These are phyloP conservation scores for Oplegnathus fasciatus DNA, from an alignment of 2,113 vertebrate genomes.

Conservation along the genomic window DNA sequence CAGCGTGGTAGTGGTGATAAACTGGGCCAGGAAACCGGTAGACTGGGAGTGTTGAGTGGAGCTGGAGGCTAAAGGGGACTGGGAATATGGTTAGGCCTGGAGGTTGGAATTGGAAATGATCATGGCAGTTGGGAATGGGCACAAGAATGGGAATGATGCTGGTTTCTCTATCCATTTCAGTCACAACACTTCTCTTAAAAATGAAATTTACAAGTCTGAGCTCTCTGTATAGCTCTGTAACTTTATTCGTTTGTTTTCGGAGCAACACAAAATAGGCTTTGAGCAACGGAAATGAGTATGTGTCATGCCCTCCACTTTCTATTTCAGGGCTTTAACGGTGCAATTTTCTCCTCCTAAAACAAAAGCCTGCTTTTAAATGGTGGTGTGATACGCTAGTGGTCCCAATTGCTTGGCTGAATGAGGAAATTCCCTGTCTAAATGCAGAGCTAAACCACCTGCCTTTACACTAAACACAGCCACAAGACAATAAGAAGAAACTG, in stretches of 20 bases:
- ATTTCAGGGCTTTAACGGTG: slow-evolving; percentile 54
- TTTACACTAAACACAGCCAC: slow-evolving; percentile 22
- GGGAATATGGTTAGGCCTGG: background rate
- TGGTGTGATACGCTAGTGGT: slow-evolving; percentile 17
- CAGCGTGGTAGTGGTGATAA: slow-evolving; percentile 60
- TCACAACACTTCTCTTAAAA: slow-evolving; percentile 29
- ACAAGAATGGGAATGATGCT: slow-evolving; percentile 18
- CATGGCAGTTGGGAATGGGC: slow-evolving; percentile 12
- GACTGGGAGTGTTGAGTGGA: slow-evolving; percentile 45
- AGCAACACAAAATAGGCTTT: slow-evolving; percentile 35
- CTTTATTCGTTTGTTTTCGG: slow-evolving; percentile 8
- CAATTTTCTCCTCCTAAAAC: slow-evolving; percentile 68
- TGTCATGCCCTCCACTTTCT: slow-evolving; percentile 59
- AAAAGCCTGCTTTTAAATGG: slow-evolving; percentile 59
- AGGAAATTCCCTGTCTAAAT: slow-evolving; percentile 42
- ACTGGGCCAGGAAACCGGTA: slow-evolving; percentile 58
- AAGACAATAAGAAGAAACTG: slow-evolving; percentile 6
- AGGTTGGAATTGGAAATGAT: slow-evolving; percentile 11
- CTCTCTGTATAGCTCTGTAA: slow-evolving; percentile 4
- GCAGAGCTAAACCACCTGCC: slow-evolving; percentile 63
- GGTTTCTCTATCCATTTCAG: slow-evolving; percentile 19
- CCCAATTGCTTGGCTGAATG: slow-evolving; percentile 24
- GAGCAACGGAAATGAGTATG: slow-evolving; percentile 50
- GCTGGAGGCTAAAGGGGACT: slow-evolving; percentile 1
- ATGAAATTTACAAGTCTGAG: slow-evolving; percentile 33